phyloP scores from a whole-genome alignment of 2,888 invertebrate species.

The Gisinianus flammeolus region DNA sequence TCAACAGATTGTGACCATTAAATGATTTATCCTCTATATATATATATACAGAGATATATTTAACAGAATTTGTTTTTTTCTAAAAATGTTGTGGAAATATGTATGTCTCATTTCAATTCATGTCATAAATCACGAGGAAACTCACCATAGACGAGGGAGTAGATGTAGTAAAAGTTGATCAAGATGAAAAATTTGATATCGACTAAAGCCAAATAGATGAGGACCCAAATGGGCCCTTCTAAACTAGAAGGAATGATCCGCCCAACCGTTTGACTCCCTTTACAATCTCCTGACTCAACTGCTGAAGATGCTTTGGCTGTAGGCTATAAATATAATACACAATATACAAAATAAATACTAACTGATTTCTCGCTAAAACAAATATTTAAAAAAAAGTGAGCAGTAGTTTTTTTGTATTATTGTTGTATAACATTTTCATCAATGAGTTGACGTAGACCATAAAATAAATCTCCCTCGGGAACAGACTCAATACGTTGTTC shows the following conservation, averaged over 20 bases:
- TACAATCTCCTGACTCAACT: slow-evolving; percentile 32
- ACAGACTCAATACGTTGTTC: slow-evolving; percentile 20
- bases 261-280: slow-evolving; percentile 30
- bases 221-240: slow-evolving; percentile 40
- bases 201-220: slow-evolving; percentile 36
- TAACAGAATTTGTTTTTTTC: too few species aligned
- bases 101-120: too few species aligned
- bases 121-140: neutral
- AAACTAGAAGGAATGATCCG: slow-evolving; percentile 31
- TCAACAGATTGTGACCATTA: neutral
- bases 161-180: slow-evolving; percentile 37
- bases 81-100: too few species aligned
- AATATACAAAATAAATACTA: neutral
- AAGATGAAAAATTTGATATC: slow-evolving; percentile 43
- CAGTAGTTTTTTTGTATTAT: neutral
- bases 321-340: slow-evolving; percentile 18
- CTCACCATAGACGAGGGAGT: slow-evolving; percentile 39
- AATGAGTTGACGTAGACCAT: slow-evolving; percentile 32
- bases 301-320: slow-evolving; percentile 34
- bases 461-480: slow-evolving; percentile 36
- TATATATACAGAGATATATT: neutral
- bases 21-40: neutral
- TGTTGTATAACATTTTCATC: slow-evolving; percentile 33
- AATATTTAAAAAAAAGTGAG: neutral
- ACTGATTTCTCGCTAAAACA: neutral